Conservation (phyloP, 1,140 invertebrate species). For the Eriosoma lanigerum region DNA sequence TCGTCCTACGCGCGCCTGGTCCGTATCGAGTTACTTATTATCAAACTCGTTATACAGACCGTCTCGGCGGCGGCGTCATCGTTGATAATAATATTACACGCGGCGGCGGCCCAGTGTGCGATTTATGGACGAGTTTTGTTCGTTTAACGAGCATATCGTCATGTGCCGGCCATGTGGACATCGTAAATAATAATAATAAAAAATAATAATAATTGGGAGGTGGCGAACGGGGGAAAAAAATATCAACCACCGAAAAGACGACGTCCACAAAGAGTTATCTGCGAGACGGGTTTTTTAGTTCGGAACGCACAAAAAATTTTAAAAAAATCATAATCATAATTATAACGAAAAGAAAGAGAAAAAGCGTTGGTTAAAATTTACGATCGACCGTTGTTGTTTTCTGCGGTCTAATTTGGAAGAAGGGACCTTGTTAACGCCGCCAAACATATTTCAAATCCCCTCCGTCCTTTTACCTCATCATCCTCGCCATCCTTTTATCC, state of each 20-base stretch:
- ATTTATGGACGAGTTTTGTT: slow-evolving; percentile 50
- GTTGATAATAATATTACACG: slow-evolving; percentile 21
- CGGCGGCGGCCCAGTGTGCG: slow-evolving; percentile 14
- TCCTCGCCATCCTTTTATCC: neutral
- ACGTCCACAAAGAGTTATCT: slow-evolving; percentile 16
- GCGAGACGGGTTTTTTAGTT: slow-evolving; percentile 20
- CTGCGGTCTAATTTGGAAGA: slow-evolving; percentile 25
- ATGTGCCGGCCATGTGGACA: slow-evolving; percentile 46
- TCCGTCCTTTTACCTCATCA: neutral
- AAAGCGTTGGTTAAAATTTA: slow-evolving; percentile 25
- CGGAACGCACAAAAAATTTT: neutral
- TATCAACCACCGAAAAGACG: neutral
- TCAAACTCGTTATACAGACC: slow-evolving; percentile 29
- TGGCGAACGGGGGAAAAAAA: neutral
- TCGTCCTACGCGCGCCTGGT: neutral
- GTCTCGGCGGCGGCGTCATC: neutral
- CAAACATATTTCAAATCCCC: slow-evolving; percentile 34
- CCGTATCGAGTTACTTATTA: slow-evolving; percentile 38
- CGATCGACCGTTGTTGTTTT: slow-evolving; percentile 8
- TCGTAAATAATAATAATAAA: slow-evolving; percentile 4
- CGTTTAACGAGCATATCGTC: slow-evolving; percentile 46
- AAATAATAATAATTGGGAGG: neutral
- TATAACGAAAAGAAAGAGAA: neutral
- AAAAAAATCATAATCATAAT: neutral
- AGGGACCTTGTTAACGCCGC: slow-evolving; percentile 38